Conservation (phyloP, 2,797 vertebrate species). For the Pteropus rufus region DNA sequence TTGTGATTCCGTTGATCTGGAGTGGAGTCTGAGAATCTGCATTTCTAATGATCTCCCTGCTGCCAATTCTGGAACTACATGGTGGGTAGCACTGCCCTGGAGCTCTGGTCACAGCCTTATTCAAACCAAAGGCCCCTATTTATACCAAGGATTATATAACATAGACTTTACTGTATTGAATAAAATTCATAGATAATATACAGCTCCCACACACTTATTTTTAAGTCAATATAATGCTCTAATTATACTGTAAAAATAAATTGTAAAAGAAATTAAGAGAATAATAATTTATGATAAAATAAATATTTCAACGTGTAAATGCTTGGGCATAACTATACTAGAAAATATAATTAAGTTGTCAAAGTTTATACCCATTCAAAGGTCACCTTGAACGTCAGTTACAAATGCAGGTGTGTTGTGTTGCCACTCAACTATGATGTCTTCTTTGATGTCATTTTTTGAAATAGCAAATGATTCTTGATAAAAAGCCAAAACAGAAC, state of each 20-base stretch:
- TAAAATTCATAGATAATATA: conserved; percentile 36
- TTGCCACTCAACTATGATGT: not conserved
- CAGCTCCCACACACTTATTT: not conserved
- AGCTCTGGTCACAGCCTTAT: not conserved
- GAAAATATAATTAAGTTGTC: not conserved
- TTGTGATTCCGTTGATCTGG: not conserved
- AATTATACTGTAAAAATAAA: conserved; percentile 10
- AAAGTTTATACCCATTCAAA: not conserved
- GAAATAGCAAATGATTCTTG: not conserved
- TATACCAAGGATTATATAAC: not conserved
- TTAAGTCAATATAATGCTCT: conserved; percentile 3
- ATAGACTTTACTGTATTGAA: not conserved
- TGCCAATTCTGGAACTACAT: not conserved
- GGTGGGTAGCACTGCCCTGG: not conserved
- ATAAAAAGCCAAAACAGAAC: not conserved
- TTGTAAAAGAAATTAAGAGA: not conserved
- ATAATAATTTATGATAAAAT: not conserved
- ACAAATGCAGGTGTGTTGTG: not conserved
- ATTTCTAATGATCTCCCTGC: not conserved
- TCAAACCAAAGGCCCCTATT: not conserved
- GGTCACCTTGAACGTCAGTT: not conserved
- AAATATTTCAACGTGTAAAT: not conserved
- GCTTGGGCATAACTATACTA: not conserved
- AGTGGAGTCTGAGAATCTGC: not conserved
- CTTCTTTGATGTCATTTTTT: not conserved